Conservation (phyloP, 92 coral and sea anemone species). For the Phenganax marumi region DNA sequence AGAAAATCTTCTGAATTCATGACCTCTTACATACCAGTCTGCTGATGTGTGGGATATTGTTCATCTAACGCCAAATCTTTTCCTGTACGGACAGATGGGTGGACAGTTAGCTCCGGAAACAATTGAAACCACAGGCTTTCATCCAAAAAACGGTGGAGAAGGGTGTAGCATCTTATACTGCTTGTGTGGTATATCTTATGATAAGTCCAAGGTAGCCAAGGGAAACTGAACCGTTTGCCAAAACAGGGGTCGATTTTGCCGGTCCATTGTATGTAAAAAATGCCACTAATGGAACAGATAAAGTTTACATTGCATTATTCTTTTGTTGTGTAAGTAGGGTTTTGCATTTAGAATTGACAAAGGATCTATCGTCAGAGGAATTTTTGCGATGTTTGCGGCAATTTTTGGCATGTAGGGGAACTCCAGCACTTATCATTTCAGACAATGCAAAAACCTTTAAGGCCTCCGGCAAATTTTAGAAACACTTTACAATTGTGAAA, state of each 20-base stretch:
- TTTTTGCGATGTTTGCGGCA: background rate
- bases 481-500: background rate
- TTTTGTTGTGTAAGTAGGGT: too few relatives aligned
- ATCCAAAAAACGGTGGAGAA: too few relatives aligned
- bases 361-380: background rate
- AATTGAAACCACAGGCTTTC: too few relatives aligned
- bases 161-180: too few relatives aligned
- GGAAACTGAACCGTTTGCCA: too few relatives aligned
- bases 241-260: too few relatives aligned
- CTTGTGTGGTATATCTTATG: constrained; percentile 16
- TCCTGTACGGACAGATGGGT: background rate
- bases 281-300: background rate
- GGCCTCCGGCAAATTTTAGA: background rate
- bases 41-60: background rate
- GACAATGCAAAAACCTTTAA: too few relatives aligned
- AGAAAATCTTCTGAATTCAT: background rate
- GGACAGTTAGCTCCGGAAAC: too few relatives aligned
- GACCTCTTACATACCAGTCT: constrained; percentile 1
- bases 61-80: background rate
- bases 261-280: too few relatives aligned
- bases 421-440: too few relatives aligned
- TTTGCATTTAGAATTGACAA: background rate
- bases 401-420: too few relatives aligned
- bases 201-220: constrained; percentile 12
- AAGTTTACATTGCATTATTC: too few relatives aligned